Conservation (phyloP, 2,113 vertebrate genomes). For the Jacana jacana region DNA sequence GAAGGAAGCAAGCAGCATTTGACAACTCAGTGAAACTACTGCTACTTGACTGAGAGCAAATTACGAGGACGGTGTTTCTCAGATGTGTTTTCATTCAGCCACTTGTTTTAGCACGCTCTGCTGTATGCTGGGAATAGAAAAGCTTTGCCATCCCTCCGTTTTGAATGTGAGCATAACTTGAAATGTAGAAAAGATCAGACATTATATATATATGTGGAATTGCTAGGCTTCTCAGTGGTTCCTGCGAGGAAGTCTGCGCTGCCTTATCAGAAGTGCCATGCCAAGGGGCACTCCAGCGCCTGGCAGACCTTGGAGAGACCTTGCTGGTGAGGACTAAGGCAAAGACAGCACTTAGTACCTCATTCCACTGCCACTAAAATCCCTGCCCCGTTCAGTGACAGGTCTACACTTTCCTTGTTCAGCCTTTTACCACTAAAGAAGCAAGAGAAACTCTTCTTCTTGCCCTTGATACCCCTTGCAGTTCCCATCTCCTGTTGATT, state of each 20-base stretch:
- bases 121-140: not conserved
- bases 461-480: not conserved
- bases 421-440: not conserved
- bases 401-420: not conserved
- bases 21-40: not conserved
- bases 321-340: not conserved
- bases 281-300: not conserved
- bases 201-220: not conserved
- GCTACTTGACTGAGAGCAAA: not conserved
- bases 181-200: not conserved
- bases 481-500: not conserved
- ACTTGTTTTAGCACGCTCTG: not conserved
- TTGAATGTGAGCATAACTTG: not conserved
- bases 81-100: not conserved
- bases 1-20: not conserved
- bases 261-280: not conserved
- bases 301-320: not conserved
- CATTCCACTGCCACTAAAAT: not conserved
- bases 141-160: not conserved
- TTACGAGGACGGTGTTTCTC: not conserved
- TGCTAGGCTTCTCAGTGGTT: not conserved
- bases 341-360: not conserved
- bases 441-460: not conserved
- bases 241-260: not conserved
- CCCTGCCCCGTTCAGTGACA: accelerated